phyloP scores from a whole-genome alignment of 1,140 invertebrate genomes.

The Portunus trituberculatus region DNA sequence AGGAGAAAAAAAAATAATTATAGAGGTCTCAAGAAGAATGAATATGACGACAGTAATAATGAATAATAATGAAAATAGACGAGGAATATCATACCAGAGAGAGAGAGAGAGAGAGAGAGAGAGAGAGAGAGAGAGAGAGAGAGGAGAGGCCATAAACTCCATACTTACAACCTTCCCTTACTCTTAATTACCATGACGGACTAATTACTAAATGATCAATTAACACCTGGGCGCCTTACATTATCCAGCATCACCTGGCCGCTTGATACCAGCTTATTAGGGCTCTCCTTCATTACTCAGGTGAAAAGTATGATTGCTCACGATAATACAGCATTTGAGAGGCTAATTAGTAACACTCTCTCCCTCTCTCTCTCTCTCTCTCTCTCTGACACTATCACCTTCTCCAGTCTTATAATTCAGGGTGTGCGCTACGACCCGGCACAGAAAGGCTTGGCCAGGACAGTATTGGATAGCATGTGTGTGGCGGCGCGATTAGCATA shows the following conservation, averaged over 20 bases:
- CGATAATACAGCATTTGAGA: constrained; percentile 10
- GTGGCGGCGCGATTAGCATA: neutral
- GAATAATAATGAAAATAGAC: no score
- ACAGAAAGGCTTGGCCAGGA: neutral
- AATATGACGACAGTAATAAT: no score
- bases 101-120: neutral
- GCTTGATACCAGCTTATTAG: neutral
- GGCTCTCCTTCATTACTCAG: neutral
- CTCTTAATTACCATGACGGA: neutral
- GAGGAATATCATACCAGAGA: neutral
- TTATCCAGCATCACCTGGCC: neutral
- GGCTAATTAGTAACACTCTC: neutral
- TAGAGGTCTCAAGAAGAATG: no score
- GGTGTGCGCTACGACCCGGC: neutral
- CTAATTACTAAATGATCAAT: neutral
- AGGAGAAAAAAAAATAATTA: no score
- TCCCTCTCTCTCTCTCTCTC: constrained; percentile 3
- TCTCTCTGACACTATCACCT: neutral
- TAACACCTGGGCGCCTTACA: neutral
- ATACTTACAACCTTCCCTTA: neutral
- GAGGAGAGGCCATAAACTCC: neutral
- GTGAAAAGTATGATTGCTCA: neutral
- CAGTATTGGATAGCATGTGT: neutral
- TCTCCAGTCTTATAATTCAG: neutral
- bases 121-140: neutral